These are phyloP conservation scores for Trididemnum nubilum DNA, from an alignment of 23 tunicate genomes.

Conservation along the genomic window DNA sequence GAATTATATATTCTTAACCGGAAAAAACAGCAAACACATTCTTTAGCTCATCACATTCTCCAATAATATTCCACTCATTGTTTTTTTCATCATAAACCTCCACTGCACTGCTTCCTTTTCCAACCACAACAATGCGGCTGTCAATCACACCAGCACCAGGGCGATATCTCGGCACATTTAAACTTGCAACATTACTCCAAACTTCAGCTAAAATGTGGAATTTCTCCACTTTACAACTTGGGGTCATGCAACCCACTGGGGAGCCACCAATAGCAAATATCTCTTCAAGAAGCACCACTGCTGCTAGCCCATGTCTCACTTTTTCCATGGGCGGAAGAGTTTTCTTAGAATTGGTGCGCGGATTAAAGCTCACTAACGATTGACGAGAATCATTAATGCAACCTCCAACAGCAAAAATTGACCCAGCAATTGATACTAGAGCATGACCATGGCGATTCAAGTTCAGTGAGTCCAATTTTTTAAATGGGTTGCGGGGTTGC, in stretches of 20 bases:
- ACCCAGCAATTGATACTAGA: neutral
- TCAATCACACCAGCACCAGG: neutral
- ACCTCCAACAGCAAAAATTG: slow-evolving; percentile 7
- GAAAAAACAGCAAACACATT: neutral
- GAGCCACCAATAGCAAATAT: slow-evolving; percentile 12
- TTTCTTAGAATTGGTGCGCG: neutral
- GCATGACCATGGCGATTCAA: neutral
- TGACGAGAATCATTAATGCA: neutral
- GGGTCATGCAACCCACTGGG: neutral
- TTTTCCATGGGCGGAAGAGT: neutral
- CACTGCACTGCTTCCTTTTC: neutral
- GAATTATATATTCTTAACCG: too few relatives aligned
- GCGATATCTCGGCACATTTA: neutral
- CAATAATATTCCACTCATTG: neutral
- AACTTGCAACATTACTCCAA: neutral
- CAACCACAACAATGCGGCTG: neutral
- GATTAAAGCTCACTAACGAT: neutral
- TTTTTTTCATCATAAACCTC: neutral
- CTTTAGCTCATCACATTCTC: neutral
- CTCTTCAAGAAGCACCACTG: neutral
- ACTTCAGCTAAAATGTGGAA: neutral
- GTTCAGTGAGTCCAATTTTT: neutral
- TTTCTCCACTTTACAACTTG: neutral
- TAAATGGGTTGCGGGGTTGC: neutral
- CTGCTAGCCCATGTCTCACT: neutral